Conservation (phyloP, 2,888 invertebrate species). For the Linnaemya vulpina region DNA sequence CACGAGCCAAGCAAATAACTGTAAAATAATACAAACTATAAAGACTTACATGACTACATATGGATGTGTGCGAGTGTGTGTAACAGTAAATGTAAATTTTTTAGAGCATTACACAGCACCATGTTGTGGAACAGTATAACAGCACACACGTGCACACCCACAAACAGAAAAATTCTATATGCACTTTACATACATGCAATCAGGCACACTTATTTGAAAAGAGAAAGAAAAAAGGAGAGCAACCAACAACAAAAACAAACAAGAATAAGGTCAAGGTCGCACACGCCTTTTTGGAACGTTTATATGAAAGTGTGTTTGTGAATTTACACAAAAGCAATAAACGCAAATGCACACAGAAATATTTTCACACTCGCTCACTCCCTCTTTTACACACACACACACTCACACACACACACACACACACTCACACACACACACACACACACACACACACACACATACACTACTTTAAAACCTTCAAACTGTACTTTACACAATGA, state of each 20-base stretch:
- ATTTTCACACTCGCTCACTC: constrained; percentile 22
- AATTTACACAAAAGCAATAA: constrained; percentile 33
- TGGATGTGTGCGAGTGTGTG: not conserved
- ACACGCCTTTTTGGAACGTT: constrained; percentile 65
- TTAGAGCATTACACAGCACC: constrained; percentile 18
- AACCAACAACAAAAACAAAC: constrained; percentile 39
- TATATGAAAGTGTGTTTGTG: constrained; percentile 3
- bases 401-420: not conserved
- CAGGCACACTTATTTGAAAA: constrained; percentile 31
- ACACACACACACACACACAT: not conserved
- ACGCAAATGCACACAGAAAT: constrained; percentile 2
- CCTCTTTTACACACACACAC: not conserved
- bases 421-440: not conserved
- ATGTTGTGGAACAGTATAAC: constrained; percentile 31
- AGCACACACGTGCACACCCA: not conserved
- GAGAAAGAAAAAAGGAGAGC: constrained; percentile 47
- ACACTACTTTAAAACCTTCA: constrained; percentile 56
- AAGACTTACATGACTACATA: not conserved
- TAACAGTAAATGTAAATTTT: constrained; percentile 56
- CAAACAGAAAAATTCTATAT: not conserved
- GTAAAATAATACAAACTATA: constrained; percentile 21
- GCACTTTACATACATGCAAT: not conserved
- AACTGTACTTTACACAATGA: constrained; percentile 56
- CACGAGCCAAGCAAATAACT: constrained; percentile 21
- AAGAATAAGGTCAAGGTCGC: constrained; percentile 73